phyloP scores from a whole-genome alignment of 2,888 invertebrate species.

The Gymnosoma rotundatum region DNA sequence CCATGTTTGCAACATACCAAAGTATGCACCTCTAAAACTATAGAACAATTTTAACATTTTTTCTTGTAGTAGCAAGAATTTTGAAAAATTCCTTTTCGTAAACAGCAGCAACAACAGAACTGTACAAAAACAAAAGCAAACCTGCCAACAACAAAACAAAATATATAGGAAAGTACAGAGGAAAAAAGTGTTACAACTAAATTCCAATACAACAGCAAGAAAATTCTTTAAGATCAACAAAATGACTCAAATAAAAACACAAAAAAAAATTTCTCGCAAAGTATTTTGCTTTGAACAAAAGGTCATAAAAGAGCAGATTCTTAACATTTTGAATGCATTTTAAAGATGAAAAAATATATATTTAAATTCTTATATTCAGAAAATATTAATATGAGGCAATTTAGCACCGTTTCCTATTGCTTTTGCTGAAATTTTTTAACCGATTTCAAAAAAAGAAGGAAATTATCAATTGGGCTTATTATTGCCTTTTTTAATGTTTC shows the following conservation, averaged over 20 bases:
- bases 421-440: too few species aligned
- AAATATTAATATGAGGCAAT: constrained; percentile 27
- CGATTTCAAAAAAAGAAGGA: too few species aligned
- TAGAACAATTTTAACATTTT: constrained; percentile 34
- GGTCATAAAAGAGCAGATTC: constrained; percentile 40
- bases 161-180: constrained; percentile 1
- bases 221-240: constrained; percentile 61
- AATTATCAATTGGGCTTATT: too few species aligned
- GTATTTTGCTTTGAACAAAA: constrained; percentile 14
- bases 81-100: constrained; percentile 50
- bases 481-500: too few species aligned
- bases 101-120: not conserved
- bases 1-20: constrained; percentile 1
- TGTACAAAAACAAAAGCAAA: not conserved
- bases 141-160: not conserved
- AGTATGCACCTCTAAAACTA: constrained; percentile 19
- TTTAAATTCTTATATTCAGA: not conserved
- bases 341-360: not conserved
- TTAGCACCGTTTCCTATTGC: constrained; percentile 3
- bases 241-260: constrained; percentile 15
- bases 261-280: constrained; percentile 9
- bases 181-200: constrained; percentile 65
- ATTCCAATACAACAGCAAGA: constrained; percentile 65
- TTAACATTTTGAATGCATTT: constrained; percentile 27
- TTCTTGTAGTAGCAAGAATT: constrained; percentile 32